Conservation (phyloP, 2,113 vertebrate genomes). For the Pithys albifrons region DNA sequence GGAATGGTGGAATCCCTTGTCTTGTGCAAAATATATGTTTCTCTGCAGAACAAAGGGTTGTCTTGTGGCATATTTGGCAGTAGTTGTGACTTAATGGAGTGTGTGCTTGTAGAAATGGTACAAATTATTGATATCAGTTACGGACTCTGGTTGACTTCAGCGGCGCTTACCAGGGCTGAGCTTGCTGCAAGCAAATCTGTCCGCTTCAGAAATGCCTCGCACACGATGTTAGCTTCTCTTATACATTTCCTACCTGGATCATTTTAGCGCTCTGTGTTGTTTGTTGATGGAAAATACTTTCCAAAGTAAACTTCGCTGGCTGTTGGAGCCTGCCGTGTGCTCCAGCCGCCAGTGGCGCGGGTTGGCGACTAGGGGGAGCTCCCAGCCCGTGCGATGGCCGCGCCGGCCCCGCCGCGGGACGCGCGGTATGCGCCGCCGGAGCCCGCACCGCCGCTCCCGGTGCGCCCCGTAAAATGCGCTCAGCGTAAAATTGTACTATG, state of each 20-base stretch:
- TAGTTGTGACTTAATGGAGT: slow-evolving; percentile 33
- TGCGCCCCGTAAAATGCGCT: background rate
- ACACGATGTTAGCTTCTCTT: background rate
- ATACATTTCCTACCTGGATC: slow-evolving; percentile 15
- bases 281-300: slow-evolving; percentile 67
- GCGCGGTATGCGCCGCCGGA: background rate
- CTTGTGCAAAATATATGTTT: background rate
- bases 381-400: slow-evolving; percentile 68
- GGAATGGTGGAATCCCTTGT: background rate
- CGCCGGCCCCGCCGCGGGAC: background rate
- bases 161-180: background rate
- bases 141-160: background rate
- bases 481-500: slow-evolving; percentile 67
- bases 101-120: background rate
- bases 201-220: background rate
- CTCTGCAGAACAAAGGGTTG: background rate
- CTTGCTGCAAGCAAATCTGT: background rate
- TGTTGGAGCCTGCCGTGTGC: slow-evolving; percentile 10
- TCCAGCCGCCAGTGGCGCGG: slow-evolving; percentile 38
- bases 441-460: background rate
- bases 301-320: slow-evolving; percentile 78
- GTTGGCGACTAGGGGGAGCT: slow-evolving; percentile 81
- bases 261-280: background rate
- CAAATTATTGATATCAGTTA: background rate
- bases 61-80: background rate